Percentiles rank a stretch among this genome's conserved stretches.
phyloP scores from a whole-genome alignment of 2,113 vertebrate genomes.

The Phrynosoma platyrhinos region DNA sequence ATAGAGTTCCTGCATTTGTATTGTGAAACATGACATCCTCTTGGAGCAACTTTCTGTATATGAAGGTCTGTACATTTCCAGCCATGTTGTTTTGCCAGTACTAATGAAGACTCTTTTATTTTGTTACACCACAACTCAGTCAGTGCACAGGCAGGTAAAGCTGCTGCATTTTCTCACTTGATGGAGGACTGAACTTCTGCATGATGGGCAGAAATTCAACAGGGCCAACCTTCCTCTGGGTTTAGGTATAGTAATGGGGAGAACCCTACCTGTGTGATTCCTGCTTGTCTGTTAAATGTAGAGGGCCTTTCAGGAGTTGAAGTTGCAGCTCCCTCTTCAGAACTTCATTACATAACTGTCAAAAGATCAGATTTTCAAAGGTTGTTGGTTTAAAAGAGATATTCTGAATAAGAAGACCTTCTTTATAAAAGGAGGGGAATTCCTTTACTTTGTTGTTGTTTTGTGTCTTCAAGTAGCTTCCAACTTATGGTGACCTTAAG shows the following conservation, averaged over 20 bases:
- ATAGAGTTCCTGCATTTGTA: slow-evolving; percentile 20
- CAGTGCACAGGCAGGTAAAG: background rate
- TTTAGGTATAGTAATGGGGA: too few relatives aligned
- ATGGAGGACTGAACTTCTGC: too few relatives aligned
- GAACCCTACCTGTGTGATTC: background rate
- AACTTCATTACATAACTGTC: too few relatives aligned
- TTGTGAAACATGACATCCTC: slow-evolving; percentile 20
- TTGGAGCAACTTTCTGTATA: background rate
- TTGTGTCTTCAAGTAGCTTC: too few relatives aligned
- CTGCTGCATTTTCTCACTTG: background rate
- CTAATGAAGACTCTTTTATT: background rate
- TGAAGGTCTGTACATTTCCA: slow-evolving; percentile 8
- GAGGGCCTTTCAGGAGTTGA: background rate
- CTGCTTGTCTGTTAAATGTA: background rate
- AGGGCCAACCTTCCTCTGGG: background rate
- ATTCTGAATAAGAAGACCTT: too few relatives aligned
- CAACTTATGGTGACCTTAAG: too few relatives aligned
- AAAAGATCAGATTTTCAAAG: too few relatives aligned
- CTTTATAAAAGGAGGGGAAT: too few relatives aligned
- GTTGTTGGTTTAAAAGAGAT: too few relatives aligned
- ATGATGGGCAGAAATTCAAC: background rate
- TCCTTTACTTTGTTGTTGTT: too few relatives aligned
- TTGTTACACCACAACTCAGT: background rate
- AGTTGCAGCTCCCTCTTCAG: too few relatives aligned
- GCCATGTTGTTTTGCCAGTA: background rate